Base-by-base conservation (phyloP, 2,888 invertebrate genomes). In the Hylaea fasciaria region DNA sequence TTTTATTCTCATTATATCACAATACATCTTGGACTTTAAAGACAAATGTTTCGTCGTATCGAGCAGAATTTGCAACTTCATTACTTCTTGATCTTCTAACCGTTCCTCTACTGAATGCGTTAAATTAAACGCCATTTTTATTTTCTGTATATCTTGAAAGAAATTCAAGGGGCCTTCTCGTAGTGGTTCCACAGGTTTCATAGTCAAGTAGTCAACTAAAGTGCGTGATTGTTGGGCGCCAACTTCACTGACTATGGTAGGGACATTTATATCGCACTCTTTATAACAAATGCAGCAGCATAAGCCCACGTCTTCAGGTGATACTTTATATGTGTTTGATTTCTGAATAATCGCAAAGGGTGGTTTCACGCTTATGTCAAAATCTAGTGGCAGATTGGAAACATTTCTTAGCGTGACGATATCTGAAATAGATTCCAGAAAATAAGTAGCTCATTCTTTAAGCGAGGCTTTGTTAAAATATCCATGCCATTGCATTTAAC, bases 361-460 rank as follows among this genome's bases (percentile, higher is more conserved):
- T 45, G 86, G 81, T 62, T 89, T 90, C 0, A 93, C 78, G 56
- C 71, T 82, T 28, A 94, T 77, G 45, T 88, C 89, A 16, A 93
- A 81, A 60, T 89, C 86, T 48, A 94, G 72, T 45, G 91, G 87
- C 28, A 94, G 71, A 62, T 85, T 89, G 0, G 94, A 93, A 41
- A 91, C 83, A 77, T 95, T 95, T 64, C 87, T 93, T 53, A 94
- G 87, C 0, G 85, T 81, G 0, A 94, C 58, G 35, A 93, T 87
- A 76, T 94, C 94, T 94, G 81, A 51, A 45, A 46, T 28, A 37
- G 4, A 37, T 37, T 37, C 4, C 37, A 37, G 2, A 37, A 12
- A 12, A 37, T 10, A n/a, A 8, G 11, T 3, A 37, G 10, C 3
- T 3, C 1, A 37, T 12, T 32, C 11, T 10, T 1, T 10, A 12